Evolutionary conservation across 2,113 vertebrate genomes (phyloP).

Genomic region (Brachypteracias leptosomus): DNA sequence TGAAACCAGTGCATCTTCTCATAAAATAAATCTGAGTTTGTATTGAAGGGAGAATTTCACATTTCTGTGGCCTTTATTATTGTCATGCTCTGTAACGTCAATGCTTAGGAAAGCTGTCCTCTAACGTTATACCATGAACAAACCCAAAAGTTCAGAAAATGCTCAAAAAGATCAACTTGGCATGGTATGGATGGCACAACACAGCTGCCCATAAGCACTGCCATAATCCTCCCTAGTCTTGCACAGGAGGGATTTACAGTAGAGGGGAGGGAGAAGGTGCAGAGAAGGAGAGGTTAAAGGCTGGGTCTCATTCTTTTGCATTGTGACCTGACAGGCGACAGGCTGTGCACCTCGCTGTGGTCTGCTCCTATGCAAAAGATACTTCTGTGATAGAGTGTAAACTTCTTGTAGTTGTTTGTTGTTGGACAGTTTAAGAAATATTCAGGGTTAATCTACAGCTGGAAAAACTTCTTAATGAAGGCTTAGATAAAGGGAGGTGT

Average conservation of each 20-base stretch:
- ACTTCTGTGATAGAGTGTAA: not conserved
- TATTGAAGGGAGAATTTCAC: not conserved
- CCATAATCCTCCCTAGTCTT: not conserved
- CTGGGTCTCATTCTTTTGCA: not conserved
- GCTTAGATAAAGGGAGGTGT: not conserved
- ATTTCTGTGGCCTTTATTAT: not conserved
- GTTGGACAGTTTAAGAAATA: not conserved
- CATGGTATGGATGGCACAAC: rapidly evolving
- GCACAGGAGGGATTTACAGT: not conserved
- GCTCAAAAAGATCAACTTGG: not conserved
- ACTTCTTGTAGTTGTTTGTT: not conserved
- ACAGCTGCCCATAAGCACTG: not conserved
- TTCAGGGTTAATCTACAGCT: not conserved
- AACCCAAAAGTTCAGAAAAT: not conserved
- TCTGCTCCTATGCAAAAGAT: not conserved
- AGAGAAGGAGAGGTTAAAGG: not conserved
- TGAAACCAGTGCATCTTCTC: not conserved
- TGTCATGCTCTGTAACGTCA: not conserved
- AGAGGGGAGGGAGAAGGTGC: not conserved
- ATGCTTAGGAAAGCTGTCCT: not conserved
- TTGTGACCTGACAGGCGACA: not conserved
- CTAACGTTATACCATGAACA: not conserved
- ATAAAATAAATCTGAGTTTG: not conserved
- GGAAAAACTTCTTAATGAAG: not conserved
- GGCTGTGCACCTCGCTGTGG: not conserved